Percentiles rank a stretch among this genome's conserved stretches.
phyloP scores from a whole-genome alignment of 2,113 vertebrate species.

The Macrotus californicus region DNA sequence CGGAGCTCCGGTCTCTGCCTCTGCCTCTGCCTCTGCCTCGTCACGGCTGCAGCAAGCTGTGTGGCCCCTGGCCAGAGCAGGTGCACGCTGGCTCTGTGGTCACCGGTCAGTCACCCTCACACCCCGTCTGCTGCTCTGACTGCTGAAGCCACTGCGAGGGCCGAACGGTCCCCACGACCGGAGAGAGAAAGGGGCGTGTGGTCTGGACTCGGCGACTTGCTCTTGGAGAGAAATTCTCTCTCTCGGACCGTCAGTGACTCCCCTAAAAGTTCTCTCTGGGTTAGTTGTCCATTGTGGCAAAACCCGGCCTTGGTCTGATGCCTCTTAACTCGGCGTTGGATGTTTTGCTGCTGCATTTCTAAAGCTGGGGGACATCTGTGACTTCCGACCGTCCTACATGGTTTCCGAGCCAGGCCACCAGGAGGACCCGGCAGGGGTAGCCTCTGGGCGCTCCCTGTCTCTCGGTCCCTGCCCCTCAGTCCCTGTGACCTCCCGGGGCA shows the following conservation, averaged over 20 bases:
- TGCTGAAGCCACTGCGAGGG: too few relatives aligned
- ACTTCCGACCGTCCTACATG: not conserved
- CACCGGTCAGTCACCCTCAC: not conserved
- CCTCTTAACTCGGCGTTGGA: rapidly evolving
- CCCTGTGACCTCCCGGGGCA: too few relatives aligned
- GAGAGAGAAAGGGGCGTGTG: rapidly evolving
- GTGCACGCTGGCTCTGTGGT: rapidly evolving
- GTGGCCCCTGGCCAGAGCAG: rapidly evolving
- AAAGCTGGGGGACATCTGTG: not conserved
- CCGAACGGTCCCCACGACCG: rapidly evolving
- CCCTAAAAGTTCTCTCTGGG: not conserved
- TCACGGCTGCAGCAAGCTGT: rapidly evolving
- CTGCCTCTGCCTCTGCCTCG: not conserved
- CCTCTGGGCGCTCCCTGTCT: not conserved
- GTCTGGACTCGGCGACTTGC: not conserved
- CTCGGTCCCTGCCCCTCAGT: too few relatives aligned
- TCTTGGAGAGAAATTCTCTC: too few relatives aligned
- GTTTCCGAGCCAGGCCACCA: not conserved
- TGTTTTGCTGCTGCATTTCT: not conserved
- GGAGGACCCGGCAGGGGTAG: not conserved
- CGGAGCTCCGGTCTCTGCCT: not conserved
- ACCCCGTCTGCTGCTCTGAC: rapidly evolving
- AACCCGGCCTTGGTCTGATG: not conserved
- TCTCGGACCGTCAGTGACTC: not conserved
- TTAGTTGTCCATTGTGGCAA: not conserved